These are phyloP conservation scores for Thamnophis elegans DNA, from an alignment of 2,797 vertebrate species.

Conservation along the genomic window DNA sequence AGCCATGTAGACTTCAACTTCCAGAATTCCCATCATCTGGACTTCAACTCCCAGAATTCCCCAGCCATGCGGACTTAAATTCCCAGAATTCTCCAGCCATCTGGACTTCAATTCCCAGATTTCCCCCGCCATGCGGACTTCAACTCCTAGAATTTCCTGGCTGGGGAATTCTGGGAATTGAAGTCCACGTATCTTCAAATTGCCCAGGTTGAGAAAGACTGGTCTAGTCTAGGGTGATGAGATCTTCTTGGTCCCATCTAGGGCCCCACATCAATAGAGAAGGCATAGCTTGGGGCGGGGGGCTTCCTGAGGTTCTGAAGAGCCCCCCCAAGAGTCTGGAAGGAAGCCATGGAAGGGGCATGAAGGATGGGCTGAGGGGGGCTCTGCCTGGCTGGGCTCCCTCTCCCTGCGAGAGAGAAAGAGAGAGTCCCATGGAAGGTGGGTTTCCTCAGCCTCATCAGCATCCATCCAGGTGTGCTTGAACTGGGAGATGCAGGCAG, in stretches of 20 bases:
- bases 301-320: background rate
- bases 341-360: background rate
- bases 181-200: background rate
- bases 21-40: no score
- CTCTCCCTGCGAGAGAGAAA: fast-evolving
- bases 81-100: no score
- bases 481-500: background rate
- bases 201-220: no score
- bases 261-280: background rate
- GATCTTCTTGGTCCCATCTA: background rate
- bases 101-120: no score
- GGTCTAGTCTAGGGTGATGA: no score
- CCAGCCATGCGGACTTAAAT: no score
- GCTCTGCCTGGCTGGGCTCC: background rate
- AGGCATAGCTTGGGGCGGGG: background rate
- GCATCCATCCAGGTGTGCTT: background rate
- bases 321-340: background rate
- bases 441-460: background rate
- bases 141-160: background rate
- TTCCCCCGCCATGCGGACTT: no score
- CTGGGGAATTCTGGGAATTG: no score
- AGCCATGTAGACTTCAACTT: fast-evolving
- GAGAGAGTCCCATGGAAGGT: background rate
- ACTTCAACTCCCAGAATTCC: no score
- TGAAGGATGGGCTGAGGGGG: background rate